Evolutionary conservation across 2,888 invertebrate genomes (phyloP).

Genomic region (Ectemnius continuus): DNA sequence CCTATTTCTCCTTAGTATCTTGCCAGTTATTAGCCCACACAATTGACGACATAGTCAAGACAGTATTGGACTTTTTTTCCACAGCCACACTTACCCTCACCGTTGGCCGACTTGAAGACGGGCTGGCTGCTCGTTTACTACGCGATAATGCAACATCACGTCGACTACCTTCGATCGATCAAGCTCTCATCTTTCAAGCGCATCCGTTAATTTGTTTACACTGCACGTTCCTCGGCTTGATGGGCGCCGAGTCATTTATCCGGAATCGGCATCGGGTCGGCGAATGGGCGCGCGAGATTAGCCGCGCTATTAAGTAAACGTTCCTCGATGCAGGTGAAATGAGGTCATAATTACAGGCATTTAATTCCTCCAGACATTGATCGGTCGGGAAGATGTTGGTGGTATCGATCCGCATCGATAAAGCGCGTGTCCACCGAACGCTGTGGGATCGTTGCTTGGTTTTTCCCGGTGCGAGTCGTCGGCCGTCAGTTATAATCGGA

Average conservation of each 20-base stretch:
- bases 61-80: too few species aligned
- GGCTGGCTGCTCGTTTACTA: too few species aligned
- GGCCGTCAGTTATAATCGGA: conserved; percentile 33
- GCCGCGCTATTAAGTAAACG: conserved; percentile 34
- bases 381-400: too few species aligned
- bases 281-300: background rate
- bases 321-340: conserved; percentile 18
- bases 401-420: background rate
- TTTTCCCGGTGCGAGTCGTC: conserved; percentile 6
- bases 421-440: background rate
- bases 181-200: background rate
- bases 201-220: conserved; percentile 29
- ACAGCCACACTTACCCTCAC: too few species aligned
- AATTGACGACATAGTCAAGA: too few species aligned
- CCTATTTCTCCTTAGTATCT: background rate
- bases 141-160: too few species aligned
- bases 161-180: too few species aligned
- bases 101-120: too few species aligned
- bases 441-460: background rate
- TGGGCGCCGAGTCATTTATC: background rate
- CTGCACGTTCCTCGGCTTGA: conserved; percentile 17
- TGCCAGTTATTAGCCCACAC: too few species aligned
- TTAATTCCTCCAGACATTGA: background rate
- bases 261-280: background rate
- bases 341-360: conserved; percentile 17